Evolutionary conservation across 2,888 invertebrate species (phyloP).

Genomic region (Tenthredo distinguenda): DNA sequence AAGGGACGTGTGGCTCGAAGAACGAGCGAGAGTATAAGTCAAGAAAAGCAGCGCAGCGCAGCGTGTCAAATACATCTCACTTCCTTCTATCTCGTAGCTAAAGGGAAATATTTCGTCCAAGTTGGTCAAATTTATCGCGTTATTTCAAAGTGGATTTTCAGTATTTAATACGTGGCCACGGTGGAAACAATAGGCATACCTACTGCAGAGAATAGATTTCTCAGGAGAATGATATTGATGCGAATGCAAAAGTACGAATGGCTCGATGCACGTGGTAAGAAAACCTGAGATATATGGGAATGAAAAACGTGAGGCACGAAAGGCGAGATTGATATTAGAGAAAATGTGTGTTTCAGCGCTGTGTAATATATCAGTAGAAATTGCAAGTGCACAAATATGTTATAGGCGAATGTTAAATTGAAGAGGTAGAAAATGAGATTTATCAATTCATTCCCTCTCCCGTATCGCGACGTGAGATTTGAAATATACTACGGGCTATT

Average conservation of each 20-base stretch:
- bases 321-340: not conserved
- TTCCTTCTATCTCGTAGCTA: constrained; percentile 57
- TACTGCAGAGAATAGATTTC: not conserved
- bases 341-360: not conserved
- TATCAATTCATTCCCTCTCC: constrained; percentile 48
- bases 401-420: not conserved
- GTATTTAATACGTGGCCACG: constrained; percentile 4
- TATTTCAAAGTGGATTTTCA: constrained; percentile 13
- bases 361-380: not conserved
- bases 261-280: no score
- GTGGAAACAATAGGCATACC: not conserved
- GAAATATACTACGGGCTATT: constrained; percentile 19
- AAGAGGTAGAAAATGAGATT: not conserved
- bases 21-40: constrained; percentile 66
- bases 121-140: constrained; percentile 35
- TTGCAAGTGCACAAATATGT: not conserved
- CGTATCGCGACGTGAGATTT: constrained; percentile 19
- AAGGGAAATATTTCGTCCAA: constrained; percentile 63
- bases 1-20: constrained; percentile 69
- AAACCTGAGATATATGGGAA: not conserved
- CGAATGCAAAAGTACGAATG: not conserved
- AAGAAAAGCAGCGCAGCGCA: constrained; percentile 70
- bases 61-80: constrained; percentile 72
- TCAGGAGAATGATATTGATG: constrained; percentile 27
- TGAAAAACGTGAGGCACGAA: not conserved